Conservation (phyloP, 2,797 vertebrate genomes). For the Gymnoscopelus braueri region DNA sequence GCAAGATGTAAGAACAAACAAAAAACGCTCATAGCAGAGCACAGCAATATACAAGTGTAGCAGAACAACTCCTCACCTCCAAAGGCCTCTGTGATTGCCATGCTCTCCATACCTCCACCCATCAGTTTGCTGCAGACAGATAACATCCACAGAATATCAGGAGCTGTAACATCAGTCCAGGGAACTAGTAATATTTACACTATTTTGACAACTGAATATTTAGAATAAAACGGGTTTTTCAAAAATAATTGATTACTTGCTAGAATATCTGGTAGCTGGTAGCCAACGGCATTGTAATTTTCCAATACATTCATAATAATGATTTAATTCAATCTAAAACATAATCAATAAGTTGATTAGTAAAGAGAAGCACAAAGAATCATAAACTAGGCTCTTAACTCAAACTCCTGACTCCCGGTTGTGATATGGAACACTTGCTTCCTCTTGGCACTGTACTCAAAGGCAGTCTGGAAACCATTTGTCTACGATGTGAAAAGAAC, state of each 20-base stretch:
- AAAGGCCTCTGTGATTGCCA: conserved; percentile 98
- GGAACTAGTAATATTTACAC: background rate
- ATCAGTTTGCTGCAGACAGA: conserved; percentile 89
- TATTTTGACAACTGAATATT: background rate
- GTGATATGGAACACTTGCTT: conserved; percentile 96
- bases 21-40: background rate
- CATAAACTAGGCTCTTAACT: conserved; percentile 78
- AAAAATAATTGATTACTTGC: background rate
- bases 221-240: background rate
- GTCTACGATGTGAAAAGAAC: conserved; percentile 75
- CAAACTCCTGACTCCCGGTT: conserved; percentile 97
- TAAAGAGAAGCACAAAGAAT: background rate
- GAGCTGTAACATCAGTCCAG: background rate
- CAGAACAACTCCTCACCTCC: conserved; percentile 83
- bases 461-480: conserved; percentile 94
- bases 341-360: background rate
- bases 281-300: background rate
- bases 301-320: background rate
- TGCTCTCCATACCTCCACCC: conserved; percentile 97
- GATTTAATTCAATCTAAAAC: background rate
- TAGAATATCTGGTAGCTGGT: background rate
- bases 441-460: conserved; percentile 92
- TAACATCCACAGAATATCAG: conserved; percentile 14
- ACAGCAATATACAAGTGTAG: background rate
- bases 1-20: background rate